Evolutionary conservation across 2,888 invertebrate genomes (phyloP).

Genomic region (Atethmia centrago): DNA sequence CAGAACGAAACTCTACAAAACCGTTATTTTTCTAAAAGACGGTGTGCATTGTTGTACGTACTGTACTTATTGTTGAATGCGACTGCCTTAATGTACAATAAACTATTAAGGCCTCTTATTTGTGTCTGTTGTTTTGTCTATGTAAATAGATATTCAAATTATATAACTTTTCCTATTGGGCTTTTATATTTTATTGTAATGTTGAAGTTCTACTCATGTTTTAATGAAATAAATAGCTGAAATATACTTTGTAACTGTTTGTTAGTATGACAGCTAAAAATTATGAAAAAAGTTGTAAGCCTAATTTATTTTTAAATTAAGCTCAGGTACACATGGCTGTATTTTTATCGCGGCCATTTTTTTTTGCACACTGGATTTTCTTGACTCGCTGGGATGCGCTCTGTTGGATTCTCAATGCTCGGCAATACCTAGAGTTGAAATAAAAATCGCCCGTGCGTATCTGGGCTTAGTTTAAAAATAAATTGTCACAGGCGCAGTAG

Average conservation of each 20-base stretch:
- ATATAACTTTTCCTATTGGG: slow-evolving; percentile 14
- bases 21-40: neutral
- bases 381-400: too few relatives aligned
- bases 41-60: neutral
- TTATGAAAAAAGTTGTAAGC: neutral
- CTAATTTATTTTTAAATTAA: too few relatives aligned
- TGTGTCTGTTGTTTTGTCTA: slow-evolving; percentile 33
- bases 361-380: neutral
- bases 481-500: slow-evolving; percentile 48
- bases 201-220: slow-evolving; percentile 38
- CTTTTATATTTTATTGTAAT: slow-evolving; percentile 23
- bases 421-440: neutral
- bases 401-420: too few relatives aligned
- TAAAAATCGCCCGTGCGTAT: neutral
- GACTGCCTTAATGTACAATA: slow-evolving; percentile 28
- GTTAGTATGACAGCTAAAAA: neutral
- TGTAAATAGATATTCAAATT: slow-evolving; percentile 26
- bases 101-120: neutral
- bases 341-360: neutral
- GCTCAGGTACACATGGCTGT: neutral
- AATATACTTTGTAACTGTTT: neutral
- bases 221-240: slow-evolving; percentile 13
- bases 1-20: neutral
- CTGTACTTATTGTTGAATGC: neutral
- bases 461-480: neutral